Base-by-base conservation (phyloP, 1,140 invertebrate species). In the Camponotus pennsylvanicus region DNA sequence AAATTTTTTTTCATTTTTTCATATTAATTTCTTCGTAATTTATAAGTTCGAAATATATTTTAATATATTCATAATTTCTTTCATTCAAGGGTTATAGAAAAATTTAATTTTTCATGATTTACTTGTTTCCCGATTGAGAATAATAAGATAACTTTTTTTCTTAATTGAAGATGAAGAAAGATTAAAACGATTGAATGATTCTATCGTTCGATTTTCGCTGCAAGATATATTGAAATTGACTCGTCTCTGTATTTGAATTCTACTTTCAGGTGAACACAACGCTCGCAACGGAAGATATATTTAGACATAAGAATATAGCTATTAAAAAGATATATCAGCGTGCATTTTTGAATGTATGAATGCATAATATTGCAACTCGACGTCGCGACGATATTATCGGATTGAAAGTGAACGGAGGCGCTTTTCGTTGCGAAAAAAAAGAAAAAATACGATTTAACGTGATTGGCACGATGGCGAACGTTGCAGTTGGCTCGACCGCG, bases 361-460 rank as follows among this genome's bases (percentile, higher is more conserved):
- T 61, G 21, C 55, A 32, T 42, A 61, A 42, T 27, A n/a, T 42
- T 15, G 55, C 55, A 15, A 59, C 52, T 76, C 13, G 52, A 34
- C 9, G 18, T 55, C 18, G 11, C 70, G 18, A 40, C 40, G 40
- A 42, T 15, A n/a, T n/a, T 21, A 11, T 40, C 34, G 11, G 11
- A 2, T 13, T 59, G 15, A 59, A 75, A 34, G 52, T 40, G 71
- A n/a, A 75, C n/a, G 37, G 6, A 27, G 15, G 13, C 9, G 13
- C 78, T 67, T 77, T 78, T 88, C 71, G 66, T 21, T 49, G 11
- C 32, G 13, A 49, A n/a, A 52, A 88, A 61, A 79, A 8, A 5
- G 40, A 15, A 52, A 88, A 79, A 8, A 5, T 63, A n/a, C 37
- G 45, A 59, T 84, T 84, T 55, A 15, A 37, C 34, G n/a, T 57